Evolutionary conservation across 2,113 vertebrate genomes (phyloP).

Genomic region (Mormyrus iriodes): DNA sequence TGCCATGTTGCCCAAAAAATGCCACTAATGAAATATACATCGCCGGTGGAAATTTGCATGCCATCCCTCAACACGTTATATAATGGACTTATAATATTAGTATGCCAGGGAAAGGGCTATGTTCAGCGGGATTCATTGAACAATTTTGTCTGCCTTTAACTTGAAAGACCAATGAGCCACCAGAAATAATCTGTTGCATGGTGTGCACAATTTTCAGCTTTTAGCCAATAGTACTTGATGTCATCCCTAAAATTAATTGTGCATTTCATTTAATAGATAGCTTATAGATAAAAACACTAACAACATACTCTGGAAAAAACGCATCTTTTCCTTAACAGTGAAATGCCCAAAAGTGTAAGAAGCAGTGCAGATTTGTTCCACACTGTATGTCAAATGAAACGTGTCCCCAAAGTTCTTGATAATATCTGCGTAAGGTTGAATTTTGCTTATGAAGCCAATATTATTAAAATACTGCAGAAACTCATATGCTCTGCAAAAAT

Average conservation of each 20-base stretch:
- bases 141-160: neutral
- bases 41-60: neutral
- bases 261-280: neutral
- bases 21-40: neutral
- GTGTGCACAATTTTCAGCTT: neutral
- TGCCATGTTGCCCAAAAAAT: neutral
- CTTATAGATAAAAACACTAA: constrained; percentile 1
- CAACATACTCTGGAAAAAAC: neutral
- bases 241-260: neutral
- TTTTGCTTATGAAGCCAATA: neutral
- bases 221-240: neutral
- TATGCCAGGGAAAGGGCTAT: neutral
- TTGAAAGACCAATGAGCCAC: neutral
- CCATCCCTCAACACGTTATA: neutral
- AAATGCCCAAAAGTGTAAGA: neutral
- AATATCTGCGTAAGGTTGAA: neutral
- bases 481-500: neutral
- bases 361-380: neutral
- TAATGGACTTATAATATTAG: neutral
- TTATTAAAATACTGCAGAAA: neutral
- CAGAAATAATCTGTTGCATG: neutral
- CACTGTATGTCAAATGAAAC: neutral
- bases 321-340: neutral
- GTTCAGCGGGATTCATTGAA: neutral
- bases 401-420: neutral